Evolutionary conservation across 2,888 invertebrate species (phyloP).

Genomic region (Megamerina dolium): DNA sequence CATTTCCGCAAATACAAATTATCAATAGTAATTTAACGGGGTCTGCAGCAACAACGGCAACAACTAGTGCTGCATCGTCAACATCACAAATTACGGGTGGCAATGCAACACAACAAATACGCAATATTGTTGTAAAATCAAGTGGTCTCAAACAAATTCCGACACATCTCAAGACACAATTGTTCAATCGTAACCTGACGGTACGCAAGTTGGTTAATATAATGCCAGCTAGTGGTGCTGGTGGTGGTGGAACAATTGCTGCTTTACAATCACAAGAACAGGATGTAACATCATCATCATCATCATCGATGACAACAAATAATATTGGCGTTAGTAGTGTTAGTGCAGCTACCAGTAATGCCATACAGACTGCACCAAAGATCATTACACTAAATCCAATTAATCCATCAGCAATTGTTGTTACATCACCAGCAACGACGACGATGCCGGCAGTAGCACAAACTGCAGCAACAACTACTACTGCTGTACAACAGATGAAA

Average conservation of each 20-base stretch:
- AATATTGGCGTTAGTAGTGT: slow-evolving; percentile 1
- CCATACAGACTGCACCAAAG: slow-evolving; percentile 27
- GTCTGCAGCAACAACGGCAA: slow-evolving; percentile 11
- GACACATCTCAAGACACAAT: slow-evolving; percentile 26
- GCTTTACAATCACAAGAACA: slow-evolving; percentile 20
- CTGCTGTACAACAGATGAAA: no score
- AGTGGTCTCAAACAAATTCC: slow-evolving; percentile 32
- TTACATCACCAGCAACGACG: no score
- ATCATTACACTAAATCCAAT: slow-evolving; percentile 29
- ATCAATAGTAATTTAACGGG: no score
- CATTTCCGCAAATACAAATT: slow-evolving; percentile 30
- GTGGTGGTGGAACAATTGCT: slow-evolving; percentile 20
- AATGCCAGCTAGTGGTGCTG: slow-evolving; percentile 25
- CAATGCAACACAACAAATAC: slow-evolving; percentile 22
- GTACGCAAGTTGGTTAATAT: slow-evolving; percentile 37
- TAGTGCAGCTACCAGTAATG: slow-evolving; percentile 5
- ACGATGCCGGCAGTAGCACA: no score
- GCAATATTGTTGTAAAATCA: slow-evolving; percentile 34
- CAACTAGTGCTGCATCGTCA: background rate
- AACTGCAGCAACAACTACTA: no score
- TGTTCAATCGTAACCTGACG: slow-evolving; percentile 37
- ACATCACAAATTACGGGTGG: background rate
- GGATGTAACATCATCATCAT: background rate
- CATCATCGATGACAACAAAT: slow-evolving; percentile 3
- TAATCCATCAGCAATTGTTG: slow-evolving; percentile 14